A percentile compares a stretch with the other conserved stretches of the same genome.
Evolutionary conservation across 2,113 vertebrate genomes (phyloP).

Genomic region (Bubo bubo): DNA sequence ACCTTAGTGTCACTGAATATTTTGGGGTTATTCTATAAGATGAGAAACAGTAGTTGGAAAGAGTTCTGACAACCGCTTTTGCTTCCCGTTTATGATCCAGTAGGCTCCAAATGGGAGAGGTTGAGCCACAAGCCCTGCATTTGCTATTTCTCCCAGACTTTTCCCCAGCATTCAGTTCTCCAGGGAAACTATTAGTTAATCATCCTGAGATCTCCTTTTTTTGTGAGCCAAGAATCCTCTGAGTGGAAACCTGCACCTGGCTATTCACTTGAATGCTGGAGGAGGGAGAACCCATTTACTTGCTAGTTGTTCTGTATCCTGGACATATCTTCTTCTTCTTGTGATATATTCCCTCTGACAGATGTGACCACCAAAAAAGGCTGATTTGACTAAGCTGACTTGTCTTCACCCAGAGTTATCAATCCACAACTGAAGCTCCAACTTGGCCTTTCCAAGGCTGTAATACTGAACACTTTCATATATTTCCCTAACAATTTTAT

Average conservation of each 20-base stretch:
- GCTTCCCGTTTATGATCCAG: not conserved
- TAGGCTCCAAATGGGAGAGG: not conserved
- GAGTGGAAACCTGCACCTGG: not conserved
- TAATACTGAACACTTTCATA: not conserved
- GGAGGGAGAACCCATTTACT: not conserved
- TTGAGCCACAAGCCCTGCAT: not conserved
- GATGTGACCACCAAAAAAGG: not conserved
- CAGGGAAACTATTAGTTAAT: not conserved
- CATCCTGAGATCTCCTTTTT: not conserved
- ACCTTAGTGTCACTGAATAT: not conserved
- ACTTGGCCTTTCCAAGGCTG: not conserved
- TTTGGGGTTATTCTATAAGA: not conserved
- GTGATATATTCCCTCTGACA: not conserved
- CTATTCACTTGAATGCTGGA: not conserved
- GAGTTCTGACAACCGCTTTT: not conserved
- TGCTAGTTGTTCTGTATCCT: not conserved
- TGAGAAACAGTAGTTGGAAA: not conserved
- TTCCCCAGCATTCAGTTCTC: not conserved
- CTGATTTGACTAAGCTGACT: not conserved
- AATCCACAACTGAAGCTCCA: not conserved
- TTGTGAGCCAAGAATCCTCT: not conserved
- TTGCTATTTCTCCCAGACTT: not conserved
- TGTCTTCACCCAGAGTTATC: not conserved
- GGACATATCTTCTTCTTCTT: not conserved
- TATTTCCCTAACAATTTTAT: not conserved